phyloP scores from a whole-genome alignment of 1,140 invertebrate species.

The Papilio helenus region DNA sequence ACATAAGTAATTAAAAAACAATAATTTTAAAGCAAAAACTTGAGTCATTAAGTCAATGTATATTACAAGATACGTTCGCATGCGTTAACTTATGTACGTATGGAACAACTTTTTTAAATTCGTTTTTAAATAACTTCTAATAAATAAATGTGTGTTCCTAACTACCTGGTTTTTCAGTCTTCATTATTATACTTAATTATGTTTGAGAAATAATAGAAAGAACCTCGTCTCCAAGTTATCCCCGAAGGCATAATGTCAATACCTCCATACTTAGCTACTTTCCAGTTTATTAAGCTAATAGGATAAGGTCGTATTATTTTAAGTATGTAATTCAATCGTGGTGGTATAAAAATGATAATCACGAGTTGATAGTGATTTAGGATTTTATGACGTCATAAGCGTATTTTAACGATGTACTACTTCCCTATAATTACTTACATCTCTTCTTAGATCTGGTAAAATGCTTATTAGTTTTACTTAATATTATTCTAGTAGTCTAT shows the following conservation, averaged over 20 bases:
- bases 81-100: neutral
- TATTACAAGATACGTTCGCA: neutral
- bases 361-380: neutral
- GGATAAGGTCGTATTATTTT: neutral
- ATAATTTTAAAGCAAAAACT: slow-evolving; percentile 6
- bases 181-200: too few relatives aligned
- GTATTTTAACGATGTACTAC: slow-evolving; percentile 5
- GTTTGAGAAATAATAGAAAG: too few relatives aligned
- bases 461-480: too few relatives aligned
- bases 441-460: too few relatives aligned
- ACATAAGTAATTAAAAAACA: neutral
- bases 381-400: neutral
- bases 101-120: neutral
- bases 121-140: neutral
- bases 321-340: neutral
- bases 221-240: too few relatives aligned
- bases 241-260: too few relatives aligned
- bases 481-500: too few relatives aligned
- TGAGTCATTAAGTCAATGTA: neutral
- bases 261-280: neutral
- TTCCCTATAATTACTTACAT: neutral
- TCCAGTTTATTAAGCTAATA: neutral
- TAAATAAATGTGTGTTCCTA: neutral
- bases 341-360: slow-evolving; percentile 16
- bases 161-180: neutral